Percentiles rank a stretch among this genome's conserved stretches.
These are phyloP conservation scores for Perca schrenkii DNA, from an alignment of 2,113 vertebrate genomes.

Conservation along the genomic window DNA sequence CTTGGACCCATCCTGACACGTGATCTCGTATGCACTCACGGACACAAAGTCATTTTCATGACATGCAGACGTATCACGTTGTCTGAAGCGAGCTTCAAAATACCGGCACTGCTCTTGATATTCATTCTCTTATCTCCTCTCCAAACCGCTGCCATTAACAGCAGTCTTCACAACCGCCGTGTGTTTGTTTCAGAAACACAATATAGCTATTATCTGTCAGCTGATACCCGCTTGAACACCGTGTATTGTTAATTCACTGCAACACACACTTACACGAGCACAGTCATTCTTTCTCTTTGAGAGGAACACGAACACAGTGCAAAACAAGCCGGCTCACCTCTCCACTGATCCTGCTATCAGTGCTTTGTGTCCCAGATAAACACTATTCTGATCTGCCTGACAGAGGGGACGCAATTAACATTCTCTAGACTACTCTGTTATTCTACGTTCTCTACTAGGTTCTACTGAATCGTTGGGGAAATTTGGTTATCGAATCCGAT, in stretches of 20 bases:
- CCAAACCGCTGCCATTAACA: conserved; percentile 80
- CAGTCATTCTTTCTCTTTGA: conserved; percentile 59
- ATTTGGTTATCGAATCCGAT: too few species aligned
- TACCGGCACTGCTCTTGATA: conserved; percentile 56
- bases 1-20: conserved; percentile 34
- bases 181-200: conserved; percentile 78
- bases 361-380: conserved; percentile 66
- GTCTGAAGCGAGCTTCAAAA: conserved; percentile 71
- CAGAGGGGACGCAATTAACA: conserved; percentile 60
- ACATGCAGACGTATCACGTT: conserved; percentile 60
- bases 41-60: conserved; percentile 72
- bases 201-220: conserved; percentile 82
- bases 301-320: conserved; percentile 46
- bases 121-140: conserved; percentile 71
- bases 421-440: conserved; percentile 52
- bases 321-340: conserved; percentile 67
- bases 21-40: conserved; percentile 32
- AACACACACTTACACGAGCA: conserved; percentile 52
- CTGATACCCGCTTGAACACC: conserved; percentile 73
- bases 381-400: conserved; percentile 60
- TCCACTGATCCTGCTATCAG: conserved; percentile 51
- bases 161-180: conserved; percentile 58
- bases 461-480: background rate
- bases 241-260: conserved; percentile 72
- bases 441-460: conserved; percentile 33